These are phyloP conservation scores for Drosophila bipectinata DNA, from an alignment of 1,140 invertebrate species.

Conservation along the genomic window DNA sequence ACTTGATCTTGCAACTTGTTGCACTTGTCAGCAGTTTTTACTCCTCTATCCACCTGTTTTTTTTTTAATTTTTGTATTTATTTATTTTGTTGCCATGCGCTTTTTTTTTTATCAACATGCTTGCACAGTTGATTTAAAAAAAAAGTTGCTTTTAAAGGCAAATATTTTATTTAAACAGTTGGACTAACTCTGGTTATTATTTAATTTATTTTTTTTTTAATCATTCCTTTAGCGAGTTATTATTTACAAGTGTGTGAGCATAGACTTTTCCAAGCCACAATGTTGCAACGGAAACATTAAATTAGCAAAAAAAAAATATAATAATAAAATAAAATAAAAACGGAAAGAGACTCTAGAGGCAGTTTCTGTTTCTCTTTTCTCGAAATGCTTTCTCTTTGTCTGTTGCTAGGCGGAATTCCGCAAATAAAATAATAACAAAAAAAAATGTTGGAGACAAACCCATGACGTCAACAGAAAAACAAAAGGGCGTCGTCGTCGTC, in stretches of 20 bases:
- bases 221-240: too few relatives aligned
- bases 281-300: constrained; percentile 58
- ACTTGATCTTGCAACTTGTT: constrained; percentile 64
- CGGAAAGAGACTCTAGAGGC: constrained; percentile 46
- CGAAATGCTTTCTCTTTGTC: constrained; percentile 5
- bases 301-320: constrained; percentile 40
- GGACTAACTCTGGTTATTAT: neutral
- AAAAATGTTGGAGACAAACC: constrained; percentile 4
- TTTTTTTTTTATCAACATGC: neutral
- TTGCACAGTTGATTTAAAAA: constrained; percentile 39
- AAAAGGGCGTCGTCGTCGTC: constrained; percentile 6
- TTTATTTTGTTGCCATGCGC: constrained; percentile 16
- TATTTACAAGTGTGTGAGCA: neutral
- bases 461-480: constrained; percentile 33
- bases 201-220: neutral
- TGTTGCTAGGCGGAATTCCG: constrained; percentile 43
- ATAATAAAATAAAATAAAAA: neutral
- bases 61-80: neutral
- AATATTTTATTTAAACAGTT: constrained; percentile 42
- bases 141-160: neutral
- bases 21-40: constrained; percentile 52
- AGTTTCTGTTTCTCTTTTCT: neutral
- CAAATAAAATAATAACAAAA: neutral
- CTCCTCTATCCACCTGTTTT: neutral
- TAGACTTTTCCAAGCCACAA: neutral